Percentiles rank a stretch among this genome's conserved stretches.
These are phyloP conservation scores for Papilio elwesi DNA, from an alignment of 2,888 invertebrate genomes.

Conservation along the genomic window DNA sequence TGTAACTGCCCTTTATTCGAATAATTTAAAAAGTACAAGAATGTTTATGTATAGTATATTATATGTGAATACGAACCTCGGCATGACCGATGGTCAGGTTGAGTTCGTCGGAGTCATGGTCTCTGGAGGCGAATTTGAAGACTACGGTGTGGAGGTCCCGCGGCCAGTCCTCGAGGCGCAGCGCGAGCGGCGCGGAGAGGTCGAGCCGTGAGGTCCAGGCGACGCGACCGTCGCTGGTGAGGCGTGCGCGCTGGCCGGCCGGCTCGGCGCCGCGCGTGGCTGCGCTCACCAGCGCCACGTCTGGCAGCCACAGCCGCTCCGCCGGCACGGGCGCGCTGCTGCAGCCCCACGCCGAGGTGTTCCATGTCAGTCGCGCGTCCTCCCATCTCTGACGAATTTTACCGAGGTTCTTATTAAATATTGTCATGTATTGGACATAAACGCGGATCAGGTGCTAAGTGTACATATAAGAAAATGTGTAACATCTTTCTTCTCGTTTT, in stretches of 20 bases:
- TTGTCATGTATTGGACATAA: too few species aligned
- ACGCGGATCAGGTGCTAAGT: too few species aligned
- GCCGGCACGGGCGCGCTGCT: slow-evolving; percentile 85
- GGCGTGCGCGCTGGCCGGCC: slow-evolving; percentile 87
- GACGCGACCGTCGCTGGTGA: slow-evolving; percentile 86
- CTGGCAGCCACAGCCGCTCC: slow-evolving; percentile 92
- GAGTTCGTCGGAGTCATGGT: slow-evolving; percentile 85
- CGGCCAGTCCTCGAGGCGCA: slow-evolving; percentile 88
- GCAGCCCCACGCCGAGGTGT: slow-evolving; percentile 86
- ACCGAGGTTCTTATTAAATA: too few species aligned
- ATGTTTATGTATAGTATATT: too few species aligned
- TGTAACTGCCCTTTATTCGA: too few species aligned
- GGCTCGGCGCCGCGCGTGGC: slow-evolving; percentile 83
- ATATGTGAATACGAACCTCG: slow-evolving; percentile 52
- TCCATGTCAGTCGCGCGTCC: slow-evolving; percentile 90
- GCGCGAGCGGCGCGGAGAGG: slow-evolving; percentile 60
- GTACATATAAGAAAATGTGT: too few species aligned
- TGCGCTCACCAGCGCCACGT: slow-evolving; percentile 88
- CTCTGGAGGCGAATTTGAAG: slow-evolving; percentile 90
- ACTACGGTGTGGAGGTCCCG: slow-evolving; percentile 87
- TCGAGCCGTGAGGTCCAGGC: slow-evolving; percentile 62
- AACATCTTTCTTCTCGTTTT: too few species aligned
- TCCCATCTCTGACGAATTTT: slow-evolving; percentile 86
- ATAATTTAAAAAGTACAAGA: too few species aligned
- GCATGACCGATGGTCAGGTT: slow-evolving; percentile 59